Conservation (phyloP, 1,140 invertebrate genomes). For the Ladona fulva region DNA sequence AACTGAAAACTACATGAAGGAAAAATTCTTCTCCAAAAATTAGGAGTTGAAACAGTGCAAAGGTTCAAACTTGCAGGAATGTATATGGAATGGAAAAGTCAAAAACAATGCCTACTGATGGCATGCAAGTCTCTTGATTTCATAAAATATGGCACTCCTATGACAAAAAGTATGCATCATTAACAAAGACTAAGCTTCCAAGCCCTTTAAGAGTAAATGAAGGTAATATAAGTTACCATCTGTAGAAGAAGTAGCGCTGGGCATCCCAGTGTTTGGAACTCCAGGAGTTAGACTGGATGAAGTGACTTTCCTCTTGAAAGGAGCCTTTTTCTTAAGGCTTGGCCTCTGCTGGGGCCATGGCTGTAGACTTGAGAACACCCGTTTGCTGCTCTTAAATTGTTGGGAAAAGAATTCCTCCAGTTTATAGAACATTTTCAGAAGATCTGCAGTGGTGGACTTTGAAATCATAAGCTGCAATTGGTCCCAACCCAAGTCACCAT, state of each 20-base stretch:
- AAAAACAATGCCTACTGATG: too few relatives aligned
- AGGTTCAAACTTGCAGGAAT: too few relatives aligned
- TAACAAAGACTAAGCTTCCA: too few relatives aligned
- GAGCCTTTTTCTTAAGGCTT: constrained; percentile 36
- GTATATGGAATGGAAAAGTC: too few relatives aligned
- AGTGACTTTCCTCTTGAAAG: constrained; percentile 32
- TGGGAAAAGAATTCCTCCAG: constrained; percentile 95
- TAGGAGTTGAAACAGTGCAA: too few relatives aligned
- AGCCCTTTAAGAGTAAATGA: too few relatives aligned
- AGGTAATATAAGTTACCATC: constrained; percentile 28
- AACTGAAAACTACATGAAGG: too few relatives aligned
- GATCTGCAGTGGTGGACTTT: constrained; percentile 90
- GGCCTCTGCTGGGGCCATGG: constrained; percentile 40
- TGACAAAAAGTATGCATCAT: too few relatives aligned
- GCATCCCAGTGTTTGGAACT: background rate
- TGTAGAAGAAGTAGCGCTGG: constrained; percentile 18
- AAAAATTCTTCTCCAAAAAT: too few relatives aligned
- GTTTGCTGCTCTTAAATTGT: constrained; percentile 86
- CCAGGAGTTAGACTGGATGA: background rate
- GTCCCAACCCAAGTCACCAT: constrained; percentile 88
- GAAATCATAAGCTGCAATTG: constrained; percentile 93
- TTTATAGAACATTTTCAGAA: constrained; percentile 93
- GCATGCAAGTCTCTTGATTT: too few relatives aligned
- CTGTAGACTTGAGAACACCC: constrained; percentile 74
- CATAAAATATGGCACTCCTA: too few relatives aligned